Percentiles rank a stretch among this genome's conserved stretches.
Conservation (phyloP, 1,140 invertebrate genomes). For the Vanessa atalanta region DNA sequence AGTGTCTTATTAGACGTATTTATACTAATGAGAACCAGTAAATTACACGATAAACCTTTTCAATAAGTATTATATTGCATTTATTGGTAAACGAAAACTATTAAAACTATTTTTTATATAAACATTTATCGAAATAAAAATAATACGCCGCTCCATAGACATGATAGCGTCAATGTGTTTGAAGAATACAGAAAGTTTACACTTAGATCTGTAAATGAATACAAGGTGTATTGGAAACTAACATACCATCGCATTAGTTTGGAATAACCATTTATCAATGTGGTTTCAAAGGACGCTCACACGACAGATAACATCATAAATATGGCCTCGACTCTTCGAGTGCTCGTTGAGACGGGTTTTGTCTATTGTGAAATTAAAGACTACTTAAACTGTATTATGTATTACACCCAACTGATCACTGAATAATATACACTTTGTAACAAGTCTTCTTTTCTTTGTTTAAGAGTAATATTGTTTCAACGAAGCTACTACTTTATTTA, state of each 20-base stretch:
- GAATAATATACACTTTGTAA: slow-evolving; percentile 55
- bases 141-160: slow-evolving; percentile 65
- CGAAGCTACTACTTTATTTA: slow-evolving; percentile 77
- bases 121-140: slow-evolving; percentile 57
- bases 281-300: slow-evolving; percentile 77
- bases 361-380: slow-evolving; percentile 76
- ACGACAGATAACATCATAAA: slow-evolving; percentile 82
- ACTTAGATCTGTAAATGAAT: slow-evolving; percentile 40
- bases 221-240: slow-evolving; percentile 50
- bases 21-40: not conserved
- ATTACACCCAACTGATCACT: slow-evolving; percentile 58
- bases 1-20: slow-evolving; percentile 24
- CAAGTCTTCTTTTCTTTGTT: slow-evolving; percentile 47
- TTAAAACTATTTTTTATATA: slow-evolving; percentile 16
- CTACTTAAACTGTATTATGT: slow-evolving; percentile 57
- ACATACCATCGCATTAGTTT: slow-evolving; percentile 77
- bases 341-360: slow-evolving; percentile 78
- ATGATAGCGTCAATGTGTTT: slow-evolving; percentile 71
- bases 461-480: slow-evolving; percentile 52
- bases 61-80: not conserved
- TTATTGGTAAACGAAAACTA: slow-evolving; percentile 1
- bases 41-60: not conserved
- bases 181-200: slow-evolving; percentile 65
- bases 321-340: slow-evolving; percentile 80
- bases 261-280: slow-evolving; percentile 74